Evolutionary conservation across 2,888 invertebrate genomes (phyloP).

Genomic region (Andrena haemorrhoa): DNA sequence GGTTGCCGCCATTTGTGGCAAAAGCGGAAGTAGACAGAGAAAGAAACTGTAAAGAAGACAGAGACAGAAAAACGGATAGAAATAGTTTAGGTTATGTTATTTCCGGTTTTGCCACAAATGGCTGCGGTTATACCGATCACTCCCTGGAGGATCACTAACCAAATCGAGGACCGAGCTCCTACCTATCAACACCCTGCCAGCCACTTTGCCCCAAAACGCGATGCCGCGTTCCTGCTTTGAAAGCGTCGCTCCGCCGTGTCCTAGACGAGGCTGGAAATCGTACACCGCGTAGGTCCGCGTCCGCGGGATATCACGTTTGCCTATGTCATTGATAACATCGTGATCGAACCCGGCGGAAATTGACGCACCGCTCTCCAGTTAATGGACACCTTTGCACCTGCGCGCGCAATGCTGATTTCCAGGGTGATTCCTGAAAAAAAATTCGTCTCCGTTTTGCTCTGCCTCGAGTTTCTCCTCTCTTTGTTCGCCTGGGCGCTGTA

Average conservation of each 20-base stretch:
- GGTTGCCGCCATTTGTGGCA: no score
- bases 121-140: no score
- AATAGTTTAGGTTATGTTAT: no score
- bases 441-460: conserved; percentile 30
- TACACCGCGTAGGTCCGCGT: conserved; percentile 26
- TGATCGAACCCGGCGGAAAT: conserved; percentile 18
- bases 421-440: conserved; percentile 3
- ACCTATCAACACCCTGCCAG: no score
- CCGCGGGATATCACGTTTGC: conserved; percentile 35
- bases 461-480: conserved; percentile 35
- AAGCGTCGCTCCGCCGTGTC: not conserved
- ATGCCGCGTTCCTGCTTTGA: not conserved
- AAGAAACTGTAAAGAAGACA: no score
- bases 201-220: not conserved
- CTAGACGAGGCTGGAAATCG: conserved; percentile 29
- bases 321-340: conserved; percentile 32
- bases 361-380: not conserved
- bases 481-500: conserved; percentile 50
- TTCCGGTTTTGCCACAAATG: no score
- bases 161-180: no score
- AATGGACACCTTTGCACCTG: not conserved
- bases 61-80: no score
- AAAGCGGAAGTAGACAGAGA: no score
- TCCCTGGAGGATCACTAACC: no score
- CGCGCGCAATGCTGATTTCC: not conserved